These are phyloP conservation scores for Pantala flavescens DNA, from an alignment of 1,140 invertebrate species.

Conservation along the genomic window DNA sequence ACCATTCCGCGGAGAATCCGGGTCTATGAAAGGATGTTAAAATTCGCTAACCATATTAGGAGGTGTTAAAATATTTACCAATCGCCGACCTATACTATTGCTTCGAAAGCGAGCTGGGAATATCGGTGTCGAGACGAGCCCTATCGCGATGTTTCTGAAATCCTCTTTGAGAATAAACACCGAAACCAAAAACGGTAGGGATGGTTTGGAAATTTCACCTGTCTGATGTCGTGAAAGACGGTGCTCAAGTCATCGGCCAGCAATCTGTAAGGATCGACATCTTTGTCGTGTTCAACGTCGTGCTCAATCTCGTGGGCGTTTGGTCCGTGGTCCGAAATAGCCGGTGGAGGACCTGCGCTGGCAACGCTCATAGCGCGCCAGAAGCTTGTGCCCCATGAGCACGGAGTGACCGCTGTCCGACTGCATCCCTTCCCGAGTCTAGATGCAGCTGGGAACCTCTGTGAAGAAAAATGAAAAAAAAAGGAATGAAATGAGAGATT, in stretches of 20 bases:
- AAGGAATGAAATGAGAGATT: neutral
- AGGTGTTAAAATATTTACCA: too few relatives aligned
- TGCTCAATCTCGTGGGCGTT: neutral
- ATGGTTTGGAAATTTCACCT: conserved; percentile 42
- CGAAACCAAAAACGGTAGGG: too few relatives aligned
- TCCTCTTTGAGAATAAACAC: too few relatives aligned
- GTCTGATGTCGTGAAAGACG: conserved; percentile 68
- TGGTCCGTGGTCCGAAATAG: neutral
- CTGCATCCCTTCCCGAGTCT: neutral
- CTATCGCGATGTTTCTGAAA: too few relatives aligned
- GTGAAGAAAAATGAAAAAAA: neutral
- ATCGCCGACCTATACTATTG: too few relatives aligned
- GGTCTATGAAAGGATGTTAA: too few relatives aligned
- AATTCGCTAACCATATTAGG: too few relatives aligned
- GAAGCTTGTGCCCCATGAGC: neutral
- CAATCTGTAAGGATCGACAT: conserved; percentile 70
- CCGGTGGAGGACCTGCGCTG: neutral
- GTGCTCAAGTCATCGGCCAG: conserved; percentile 73
- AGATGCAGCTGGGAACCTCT: neutral
- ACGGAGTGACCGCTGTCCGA: neutral
- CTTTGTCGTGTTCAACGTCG: neutral
- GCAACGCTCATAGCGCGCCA: neutral
- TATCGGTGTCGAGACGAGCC: too few relatives aligned
- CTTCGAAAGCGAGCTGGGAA: too few relatives aligned
- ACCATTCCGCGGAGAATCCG: too few relatives aligned